phyloP scores from a whole-genome alignment of 2,888 invertebrate species.

The Geophilus truncorum region DNA sequence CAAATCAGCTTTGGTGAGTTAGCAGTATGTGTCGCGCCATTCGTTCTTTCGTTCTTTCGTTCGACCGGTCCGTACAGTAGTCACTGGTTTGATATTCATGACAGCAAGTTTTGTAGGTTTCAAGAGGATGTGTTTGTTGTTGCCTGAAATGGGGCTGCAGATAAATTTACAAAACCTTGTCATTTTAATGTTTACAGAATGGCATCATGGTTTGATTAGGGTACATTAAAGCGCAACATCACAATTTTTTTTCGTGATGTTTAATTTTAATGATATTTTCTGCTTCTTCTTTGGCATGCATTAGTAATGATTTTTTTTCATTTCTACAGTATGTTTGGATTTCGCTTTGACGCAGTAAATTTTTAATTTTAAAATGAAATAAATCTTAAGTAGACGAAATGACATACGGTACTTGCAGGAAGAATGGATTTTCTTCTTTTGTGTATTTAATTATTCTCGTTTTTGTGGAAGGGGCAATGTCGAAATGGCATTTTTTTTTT shows the following conservation, averaged over 20 bases:
- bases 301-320: not conserved
- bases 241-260: too few species aligned
- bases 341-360: not conserved
- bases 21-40: not conserved
- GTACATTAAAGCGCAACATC: too few species aligned
- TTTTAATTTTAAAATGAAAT: not conserved
- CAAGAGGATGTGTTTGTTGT: not conserved
- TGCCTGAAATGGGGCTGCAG: not conserved
- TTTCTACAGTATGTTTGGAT: too few species aligned
- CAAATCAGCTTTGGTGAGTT: not conserved
- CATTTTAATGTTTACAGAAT: not conserved
- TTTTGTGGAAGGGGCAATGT: too few species aligned
- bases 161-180: not conserved
- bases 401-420: too few species aligned
- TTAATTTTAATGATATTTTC: not conserved
- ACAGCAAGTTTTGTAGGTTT: not conserved
- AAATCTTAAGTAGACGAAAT: not conserved
- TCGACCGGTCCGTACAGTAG: not conserved
- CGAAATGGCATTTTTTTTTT: too few species aligned
- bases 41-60: too few species aligned
- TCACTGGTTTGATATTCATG: not conserved
- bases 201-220: not conserved
- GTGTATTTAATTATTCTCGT: too few species aligned
- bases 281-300: not conserved
- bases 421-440: too few species aligned